Evolutionary conservation across 2,113 vertebrate species (phyloP).

Genomic region (Poicephalus gulielmi): DNA sequence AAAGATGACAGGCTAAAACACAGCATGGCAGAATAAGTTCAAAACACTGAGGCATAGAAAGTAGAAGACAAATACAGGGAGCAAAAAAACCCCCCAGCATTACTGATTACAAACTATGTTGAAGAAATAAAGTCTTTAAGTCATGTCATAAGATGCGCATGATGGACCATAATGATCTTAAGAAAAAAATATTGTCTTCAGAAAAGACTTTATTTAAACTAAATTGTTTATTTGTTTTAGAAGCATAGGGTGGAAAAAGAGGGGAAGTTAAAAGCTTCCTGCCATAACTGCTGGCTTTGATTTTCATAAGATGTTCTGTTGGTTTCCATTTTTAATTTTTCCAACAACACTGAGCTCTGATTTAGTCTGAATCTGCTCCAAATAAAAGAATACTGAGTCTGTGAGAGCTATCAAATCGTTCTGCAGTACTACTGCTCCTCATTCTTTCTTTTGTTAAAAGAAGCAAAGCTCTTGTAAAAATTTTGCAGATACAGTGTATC

Average conservation of each 20-base stretch:
- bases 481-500: background rate
- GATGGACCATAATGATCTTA: background rate
- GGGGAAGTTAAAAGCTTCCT: background rate
- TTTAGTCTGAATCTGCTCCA: background rate
- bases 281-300: background rate
- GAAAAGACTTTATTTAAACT: background rate
- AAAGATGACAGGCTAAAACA: background rate
- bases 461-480: background rate
- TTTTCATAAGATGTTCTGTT: background rate
- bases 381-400: background rate
- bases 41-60: background rate
- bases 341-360: background rate
- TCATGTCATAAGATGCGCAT: background rate
- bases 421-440: accelerated
- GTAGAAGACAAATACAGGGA: background rate
- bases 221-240: background rate
- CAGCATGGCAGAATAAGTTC: background rate
- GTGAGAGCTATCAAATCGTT: background rate
- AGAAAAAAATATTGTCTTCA: background rate
- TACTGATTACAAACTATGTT: background rate
- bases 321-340: background rate
- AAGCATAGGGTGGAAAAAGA: background rate
- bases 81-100: accelerated
- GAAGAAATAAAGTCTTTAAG: background rate
- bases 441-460: background rate